Evolutionary conservation across 2,113 vertebrate genomes (phyloP).

Genomic region (Oreochromis aureus): DNA sequence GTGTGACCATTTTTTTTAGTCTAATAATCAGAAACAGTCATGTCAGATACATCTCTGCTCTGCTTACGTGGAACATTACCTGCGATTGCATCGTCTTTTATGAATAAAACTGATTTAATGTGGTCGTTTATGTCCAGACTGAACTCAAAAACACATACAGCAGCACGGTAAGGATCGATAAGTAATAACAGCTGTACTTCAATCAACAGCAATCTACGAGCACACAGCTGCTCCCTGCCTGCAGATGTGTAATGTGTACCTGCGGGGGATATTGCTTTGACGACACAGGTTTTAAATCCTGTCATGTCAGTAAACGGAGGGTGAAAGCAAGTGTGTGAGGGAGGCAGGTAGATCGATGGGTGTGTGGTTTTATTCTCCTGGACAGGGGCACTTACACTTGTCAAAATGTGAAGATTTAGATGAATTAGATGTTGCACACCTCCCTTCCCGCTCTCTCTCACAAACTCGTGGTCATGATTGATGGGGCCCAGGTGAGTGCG

Average conservation of each 20-base stretch:
- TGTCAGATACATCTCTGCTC: not conserved
- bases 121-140: not conserved
- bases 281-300: not conserved
- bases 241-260: not conserved
- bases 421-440: not conserved
- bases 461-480: not conserved
- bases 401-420: not conserved
- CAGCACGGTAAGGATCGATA: not conserved
- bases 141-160: not conserved
- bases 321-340: not conserved
- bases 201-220: not conserved
- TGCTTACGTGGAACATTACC: not conserved
- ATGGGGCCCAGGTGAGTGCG: not conserved
- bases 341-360: not conserved
- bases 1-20: not conserved
- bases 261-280: not conserved
- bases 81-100: not conserved
- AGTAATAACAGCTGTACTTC: not conserved
- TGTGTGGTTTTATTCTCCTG: not conserved
- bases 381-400: not conserved
- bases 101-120: not conserved
- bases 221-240: not conserved
- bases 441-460: not conserved
- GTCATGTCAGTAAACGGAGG: not conserved
- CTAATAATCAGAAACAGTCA: not conserved